Evolutionary conservation across 2,797 vertebrate species (phyloP).

Genomic region (Stomatorhinus walkeri): DNA sequence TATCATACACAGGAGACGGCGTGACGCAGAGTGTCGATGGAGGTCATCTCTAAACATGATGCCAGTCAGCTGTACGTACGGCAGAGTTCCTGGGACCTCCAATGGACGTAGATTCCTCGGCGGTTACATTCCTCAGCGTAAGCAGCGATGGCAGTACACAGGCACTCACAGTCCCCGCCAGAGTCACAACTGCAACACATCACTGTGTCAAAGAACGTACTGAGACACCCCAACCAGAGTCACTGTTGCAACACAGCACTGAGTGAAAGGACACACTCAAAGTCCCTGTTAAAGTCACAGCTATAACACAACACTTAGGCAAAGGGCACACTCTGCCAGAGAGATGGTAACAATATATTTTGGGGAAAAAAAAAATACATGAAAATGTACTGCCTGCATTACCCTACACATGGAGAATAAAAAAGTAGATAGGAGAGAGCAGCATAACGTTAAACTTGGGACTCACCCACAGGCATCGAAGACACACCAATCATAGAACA

Average conservation of each 20-base stretch:
- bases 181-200: constrained; percentile 70
- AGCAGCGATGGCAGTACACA: constrained; percentile 78
- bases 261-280: constrained; percentile 65
- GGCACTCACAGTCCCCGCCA: constrained; percentile 84
- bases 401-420: not conserved
- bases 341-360: not conserved
- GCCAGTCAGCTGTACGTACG: constrained; percentile 56
- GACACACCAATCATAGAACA: constrained; percentile 81
- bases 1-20: not conserved
- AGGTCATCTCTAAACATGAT: not conserved
- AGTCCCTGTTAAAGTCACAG: constrained; percentile 77
- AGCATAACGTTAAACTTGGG: not conserved
- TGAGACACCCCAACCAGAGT: not conserved
- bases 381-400: not conserved
- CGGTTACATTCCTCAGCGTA: constrained; percentile 77
- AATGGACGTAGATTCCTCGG: constrained; percentile 64
- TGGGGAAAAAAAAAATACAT: not conserved
- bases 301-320: constrained; percentile 38
- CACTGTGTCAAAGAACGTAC: constrained; percentile 39
- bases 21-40: not conserved
- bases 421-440: not conserved
- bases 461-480: constrained; percentile 83
- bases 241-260: not conserved
- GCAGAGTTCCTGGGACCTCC: constrained; percentile 85
- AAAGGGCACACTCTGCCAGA: constrained; percentile 10